Evolutionary conservation across 2,888 invertebrate genomes (phyloP).

Genomic region (Euclidia mi): DNA sequence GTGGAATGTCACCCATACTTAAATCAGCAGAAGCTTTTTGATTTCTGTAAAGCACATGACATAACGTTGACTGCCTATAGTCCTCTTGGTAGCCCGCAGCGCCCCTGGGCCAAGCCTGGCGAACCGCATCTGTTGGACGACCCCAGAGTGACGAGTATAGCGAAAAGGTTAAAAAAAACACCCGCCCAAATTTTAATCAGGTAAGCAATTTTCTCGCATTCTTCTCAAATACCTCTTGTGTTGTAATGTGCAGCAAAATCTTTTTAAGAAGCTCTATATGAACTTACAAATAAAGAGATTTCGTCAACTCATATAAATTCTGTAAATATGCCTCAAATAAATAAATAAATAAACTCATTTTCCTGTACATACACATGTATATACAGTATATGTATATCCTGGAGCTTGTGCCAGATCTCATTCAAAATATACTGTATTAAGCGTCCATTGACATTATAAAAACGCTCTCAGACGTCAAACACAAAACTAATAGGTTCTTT

Average conservation of each 20-base stretch:
- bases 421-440: background rate
- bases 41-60: slow-evolving; percentile 90
- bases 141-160: slow-evolving; percentile 89
- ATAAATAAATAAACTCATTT: no score
- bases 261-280: background rate
- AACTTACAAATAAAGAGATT: no score
- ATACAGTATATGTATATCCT: no score
- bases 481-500: slow-evolving; percentile 20
- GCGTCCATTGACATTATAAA: background rate
- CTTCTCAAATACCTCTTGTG: background rate
- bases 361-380: no score
- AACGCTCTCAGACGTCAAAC: slow-evolving; percentile 1
- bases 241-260: background rate
- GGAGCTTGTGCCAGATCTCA: background rate
- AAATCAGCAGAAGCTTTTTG: slow-evolving; percentile 90
- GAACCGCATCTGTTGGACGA: slow-evolving; percentile 89
- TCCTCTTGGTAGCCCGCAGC: slow-evolving; percentile 92
- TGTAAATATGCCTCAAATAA: no score
- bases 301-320: no score
- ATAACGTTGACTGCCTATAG: slow-evolving; percentile 93
- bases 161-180: no score
- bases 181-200: slow-evolving; percentile 91
- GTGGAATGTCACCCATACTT: slow-evolving; percentile 90
- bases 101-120: slow-evolving; percentile 90
- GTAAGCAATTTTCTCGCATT: slow-evolving; percentile 45